Evolutionary conservation across 2,888 invertebrate genomes (phyloP).

Genomic region (Cerceris ruficornis): DNA sequence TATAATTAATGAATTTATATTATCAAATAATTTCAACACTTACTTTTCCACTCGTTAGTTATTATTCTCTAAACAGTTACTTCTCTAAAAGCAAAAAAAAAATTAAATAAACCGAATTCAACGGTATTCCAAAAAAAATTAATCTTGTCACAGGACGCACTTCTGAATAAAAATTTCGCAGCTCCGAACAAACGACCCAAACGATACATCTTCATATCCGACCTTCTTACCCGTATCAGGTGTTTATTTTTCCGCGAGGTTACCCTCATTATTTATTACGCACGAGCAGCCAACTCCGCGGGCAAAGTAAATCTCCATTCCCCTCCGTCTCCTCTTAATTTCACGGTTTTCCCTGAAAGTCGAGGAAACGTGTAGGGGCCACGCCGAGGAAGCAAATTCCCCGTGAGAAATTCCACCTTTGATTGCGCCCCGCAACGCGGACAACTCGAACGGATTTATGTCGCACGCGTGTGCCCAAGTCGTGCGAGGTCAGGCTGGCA

Average conservation of each 20-base stretch:
- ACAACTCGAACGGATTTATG: constrained; percentile 35
- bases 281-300: constrained; percentile 24
- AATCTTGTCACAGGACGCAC: constrained; percentile 8
- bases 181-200: constrained; percentile 25
- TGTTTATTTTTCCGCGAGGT: constrained; percentile 39
- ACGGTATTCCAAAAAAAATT: too few relatives aligned
- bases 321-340: constrained; percentile 52
- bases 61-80: neutral
- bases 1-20: neutral
- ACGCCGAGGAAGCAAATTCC: constrained; percentile 30
- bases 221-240: constrained; percentile 9
- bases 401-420: constrained; percentile 47
- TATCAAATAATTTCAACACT: neutral
- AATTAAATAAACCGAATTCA: too few relatives aligned
- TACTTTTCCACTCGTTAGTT: neutral
- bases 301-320: constrained; percentile 57
- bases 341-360: constrained; percentile 41
- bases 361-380: neutral
- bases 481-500: neutral
- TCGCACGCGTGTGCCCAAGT: constrained; percentile 26
- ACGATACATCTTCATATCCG: constrained; percentile 33
- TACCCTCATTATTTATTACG: constrained; percentile 49
- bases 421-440: constrained; percentile 36
- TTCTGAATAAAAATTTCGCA: constrained; percentile 22
- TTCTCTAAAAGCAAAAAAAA: too few relatives aligned